Evolutionary conservation across 2,888 invertebrate species (phyloP), one percentile per base, ranked within the genome.

Genomic region (Drosophila anomalipes): DNA sequence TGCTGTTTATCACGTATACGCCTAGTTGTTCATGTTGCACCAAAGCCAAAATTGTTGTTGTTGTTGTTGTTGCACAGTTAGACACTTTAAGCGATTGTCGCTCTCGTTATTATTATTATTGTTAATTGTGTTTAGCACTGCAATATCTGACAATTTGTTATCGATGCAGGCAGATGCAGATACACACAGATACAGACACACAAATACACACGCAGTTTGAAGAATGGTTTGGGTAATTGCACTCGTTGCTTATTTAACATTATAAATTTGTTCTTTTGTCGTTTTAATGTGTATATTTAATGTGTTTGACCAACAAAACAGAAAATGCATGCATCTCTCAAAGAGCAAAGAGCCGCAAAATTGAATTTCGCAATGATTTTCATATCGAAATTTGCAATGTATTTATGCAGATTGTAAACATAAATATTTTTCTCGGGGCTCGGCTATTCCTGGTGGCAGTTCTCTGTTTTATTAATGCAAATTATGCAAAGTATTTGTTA

Each of bases 211-310:
- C 49, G 53, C 32, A 52, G 14, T 26, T 33, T 39, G 3, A 30
- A 16, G 3, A 51, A 4, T 56, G 19, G 22, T 32, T 7, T 39
- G 52, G 4, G 22, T 67, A 67, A 72, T 78, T 78, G 44, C 51
- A 60, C 41, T 57, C 71, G 54, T 56, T 76, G 59, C 63, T 54
- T 59, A 64, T 86, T 74, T 75, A 64, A 44, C 41, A 52, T 58
- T 58, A 51, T 19, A 44, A 28, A 56, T 64, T 78, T 79, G 72
- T 79, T 65, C 39, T 39, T 63, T 78, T 73, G 74, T 69, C 74
- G 74, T 78, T 81, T 79, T 74, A 86, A 79, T 81, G 73, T 74
- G 79, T 82, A 84, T 81, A 77, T 79, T 87, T 79, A 77, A 89
- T 85, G 81, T 81, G 66, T 81, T 70, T 75, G 61, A 60, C 68